phyloP scores from a whole-genome alignment of 2,113 vertebrate genomes.

The Tauraco erythrolophus region DNA sequence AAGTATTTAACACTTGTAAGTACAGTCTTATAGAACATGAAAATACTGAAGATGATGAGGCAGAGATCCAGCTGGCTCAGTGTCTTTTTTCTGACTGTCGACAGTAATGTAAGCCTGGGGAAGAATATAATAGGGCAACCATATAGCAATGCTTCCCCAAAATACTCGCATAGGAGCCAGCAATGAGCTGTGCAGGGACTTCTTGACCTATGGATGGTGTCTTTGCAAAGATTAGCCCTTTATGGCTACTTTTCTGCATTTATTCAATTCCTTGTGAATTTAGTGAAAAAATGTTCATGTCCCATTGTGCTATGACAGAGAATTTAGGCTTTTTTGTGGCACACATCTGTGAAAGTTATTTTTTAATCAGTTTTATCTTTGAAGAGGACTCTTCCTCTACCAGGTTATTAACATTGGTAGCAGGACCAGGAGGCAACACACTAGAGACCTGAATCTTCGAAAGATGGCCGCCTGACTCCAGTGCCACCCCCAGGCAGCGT shows the following conservation, averaged over 20 bases:
- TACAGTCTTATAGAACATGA: not conserved
- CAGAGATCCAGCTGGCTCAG: not conserved
- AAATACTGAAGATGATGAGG: not conserved
- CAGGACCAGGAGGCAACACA: not conserved
- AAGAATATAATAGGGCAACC: not conserved
- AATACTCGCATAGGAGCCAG: not conserved
- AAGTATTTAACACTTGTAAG: not conserved
- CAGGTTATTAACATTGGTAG: not conserved
- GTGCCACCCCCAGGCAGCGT: not conserved
- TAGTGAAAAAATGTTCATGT: not conserved
- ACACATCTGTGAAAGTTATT: not conserved
- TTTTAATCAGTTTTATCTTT: not conserved
- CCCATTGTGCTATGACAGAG: not conserved
- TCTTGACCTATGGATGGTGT: not conserved
- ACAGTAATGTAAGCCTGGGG: not conserved
- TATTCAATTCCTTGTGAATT: not conserved
- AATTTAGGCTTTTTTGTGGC: not conserved
- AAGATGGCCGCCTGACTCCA: accelerated
- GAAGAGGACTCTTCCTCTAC: not conserved
- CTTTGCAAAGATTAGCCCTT: not conserved
- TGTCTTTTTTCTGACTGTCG: not conserved
- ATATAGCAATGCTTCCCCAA: not conserved
- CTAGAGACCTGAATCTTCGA: not conserved
- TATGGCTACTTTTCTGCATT: not conserved
- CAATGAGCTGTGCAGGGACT: not conserved